A percentile compares a stretch with the other conserved stretches of the same genome.
These are phyloP conservation scores for Hofmannophila pseudospretella DNA, from an alignment of 2,888 invertebrate genomes.

Conservation along the genomic window DNA sequence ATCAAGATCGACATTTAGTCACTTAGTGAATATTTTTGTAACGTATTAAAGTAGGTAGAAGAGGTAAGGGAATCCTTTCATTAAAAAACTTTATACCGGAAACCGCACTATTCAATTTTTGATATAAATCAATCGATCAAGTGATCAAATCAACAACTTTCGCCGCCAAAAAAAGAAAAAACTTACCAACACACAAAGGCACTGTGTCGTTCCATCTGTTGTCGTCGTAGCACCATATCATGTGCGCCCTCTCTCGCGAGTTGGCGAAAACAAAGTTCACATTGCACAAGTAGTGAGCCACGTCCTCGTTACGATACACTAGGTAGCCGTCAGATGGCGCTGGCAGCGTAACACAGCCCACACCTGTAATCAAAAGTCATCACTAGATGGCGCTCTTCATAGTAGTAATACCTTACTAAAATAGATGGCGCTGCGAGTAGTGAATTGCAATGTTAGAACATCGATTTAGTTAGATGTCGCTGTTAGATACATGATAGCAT, in stretches of 20 bases:
- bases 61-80: neutral
- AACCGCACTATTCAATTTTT: too few species aligned
- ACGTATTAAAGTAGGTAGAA: too few species aligned
- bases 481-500: too few species aligned
- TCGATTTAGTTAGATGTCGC: too few species aligned
- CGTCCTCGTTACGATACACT: constrained; percentile 80
- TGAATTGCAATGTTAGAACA: neutral
- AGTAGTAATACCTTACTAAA: neutral
- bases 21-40: too few species aligned
- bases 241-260: constrained; percentile 78
- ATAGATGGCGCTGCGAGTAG: constrained; percentile 25
- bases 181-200: constrained; percentile 82
- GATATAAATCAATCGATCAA: neutral
- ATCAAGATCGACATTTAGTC: too few species aligned
- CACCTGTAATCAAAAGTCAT: constrained; percentile 60
- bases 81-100: too few species aligned
- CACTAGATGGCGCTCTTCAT: constrained; percentile 14
- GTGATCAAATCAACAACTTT: neutral
- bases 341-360: constrained; percentile 81
- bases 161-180: neutral
- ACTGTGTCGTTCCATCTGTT: constrained; percentile 81
- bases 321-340: constrained; percentile 83
- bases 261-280: constrained; percentile 83
- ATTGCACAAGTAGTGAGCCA: constrained; percentile 83
- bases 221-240: constrained; percentile 80